Base-by-base conservation (phyloP, 1,140 invertebrate species). In the Dendroctonus ponderosae region DNA sequence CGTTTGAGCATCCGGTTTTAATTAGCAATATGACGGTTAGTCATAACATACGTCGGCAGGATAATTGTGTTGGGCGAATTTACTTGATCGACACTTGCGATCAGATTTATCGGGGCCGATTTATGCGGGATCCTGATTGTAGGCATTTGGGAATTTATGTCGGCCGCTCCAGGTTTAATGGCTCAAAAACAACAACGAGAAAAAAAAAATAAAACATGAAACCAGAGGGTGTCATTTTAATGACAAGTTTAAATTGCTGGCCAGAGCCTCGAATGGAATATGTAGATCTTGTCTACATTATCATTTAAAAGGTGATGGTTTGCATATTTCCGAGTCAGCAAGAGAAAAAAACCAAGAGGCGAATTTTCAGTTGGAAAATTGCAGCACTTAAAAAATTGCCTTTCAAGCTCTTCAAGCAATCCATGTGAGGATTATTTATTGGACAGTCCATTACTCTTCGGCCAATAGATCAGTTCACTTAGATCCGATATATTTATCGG, bases 21-120 rank as follows among this genome's bases (percentile, higher is more conserved):
- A 70, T 70, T 58, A 62, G 37, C 41, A 49, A 62, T 39, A 50
- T 62, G 62, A 51, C 57, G 11, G 26, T 52, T 46, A 56, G 56
- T 66, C 48, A 59, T 66, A 59, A 58, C 63, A 49, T 66, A 66
- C 56, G 63, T 59, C 63, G 59, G 59, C 63, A 66, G 63, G 54
- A 54, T 66, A 66, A 66, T 66, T 66, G 63, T 66, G 57, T 66
- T 69, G 62, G 66, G 62, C 67, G 48, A 69, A 69, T 69, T 62
- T 64, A 66, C 67, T 69, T 69, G 67, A 69, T 69, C 62, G 67
- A 69, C 67, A 69, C 67, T 65, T 65, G 67, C 67, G 57, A 69
- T 69, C 57, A 69, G 56, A 69, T 69, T 69, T 69, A 69, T 69
- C 53, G 62, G 54, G 9, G 7, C 52, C 67, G 62, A 69, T 69